phyloP scores from a whole-genome alignment of 2,113 vertebrate species.

The Myotis brandtii region DNA sequence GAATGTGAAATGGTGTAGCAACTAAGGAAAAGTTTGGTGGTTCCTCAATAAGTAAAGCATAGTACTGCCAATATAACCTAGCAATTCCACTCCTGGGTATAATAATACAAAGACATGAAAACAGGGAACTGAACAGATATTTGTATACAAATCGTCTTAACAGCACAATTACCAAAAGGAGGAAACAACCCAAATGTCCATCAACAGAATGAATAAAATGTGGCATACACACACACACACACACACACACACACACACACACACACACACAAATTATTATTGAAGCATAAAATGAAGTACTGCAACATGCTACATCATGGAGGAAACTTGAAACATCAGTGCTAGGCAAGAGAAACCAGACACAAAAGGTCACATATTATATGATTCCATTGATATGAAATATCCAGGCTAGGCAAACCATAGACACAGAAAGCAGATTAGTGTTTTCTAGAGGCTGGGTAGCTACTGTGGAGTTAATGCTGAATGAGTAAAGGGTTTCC shows the following conservation, averaged over 20 bases:
- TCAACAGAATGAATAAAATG: neutral
- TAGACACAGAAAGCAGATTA: neutral
- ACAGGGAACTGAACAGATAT: neutral
- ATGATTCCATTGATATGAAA: neutral
- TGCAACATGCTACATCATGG: neutral
- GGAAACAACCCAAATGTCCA: slow-evolving; percentile 3
- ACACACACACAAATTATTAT: neutral
- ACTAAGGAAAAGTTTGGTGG: neutral
- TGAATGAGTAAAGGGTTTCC: neutral
- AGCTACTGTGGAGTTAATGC: neutral
- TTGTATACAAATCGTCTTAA: neutral
- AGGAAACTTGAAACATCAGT: neutral
- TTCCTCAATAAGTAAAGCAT: neutral
- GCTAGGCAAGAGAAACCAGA: neutral
- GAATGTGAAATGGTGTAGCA: neutral
- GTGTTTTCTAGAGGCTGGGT: neutral
- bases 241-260: too few relatives aligned
- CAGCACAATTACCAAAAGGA: neutral
- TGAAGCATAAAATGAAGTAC: slow-evolving; percentile 8
- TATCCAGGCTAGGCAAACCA: slow-evolving; percentile 24
- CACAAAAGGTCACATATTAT: neutral
- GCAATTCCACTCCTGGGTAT: neutral
- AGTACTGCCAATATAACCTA: neutral
- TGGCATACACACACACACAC: neutral
- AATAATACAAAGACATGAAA: neutral